A percentile compares a stretch with the other conserved stretches of the same genome.
phyloP scores from a whole-genome alignment of 1,140 invertebrate genomes.

The Octopus sinensis region DNA sequence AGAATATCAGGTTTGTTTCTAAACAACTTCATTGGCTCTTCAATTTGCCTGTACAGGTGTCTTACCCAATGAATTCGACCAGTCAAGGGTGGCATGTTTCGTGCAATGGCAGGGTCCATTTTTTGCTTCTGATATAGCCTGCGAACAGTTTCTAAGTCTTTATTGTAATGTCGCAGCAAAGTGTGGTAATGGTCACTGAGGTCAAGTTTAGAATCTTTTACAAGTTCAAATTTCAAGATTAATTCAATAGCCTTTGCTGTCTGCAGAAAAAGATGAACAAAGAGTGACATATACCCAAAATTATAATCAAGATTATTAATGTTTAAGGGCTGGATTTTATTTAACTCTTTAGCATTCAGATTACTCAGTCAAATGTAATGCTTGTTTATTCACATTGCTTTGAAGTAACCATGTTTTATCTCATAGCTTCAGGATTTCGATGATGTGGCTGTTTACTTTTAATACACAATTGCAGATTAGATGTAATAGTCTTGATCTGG shows the following conservation, averaged over 20 bases:
- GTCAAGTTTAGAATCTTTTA: constrained; percentile 52
- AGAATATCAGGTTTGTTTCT: constrained; percentile 54
- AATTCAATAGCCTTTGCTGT: constrained; percentile 56
- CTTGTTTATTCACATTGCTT: too few relatives aligned
- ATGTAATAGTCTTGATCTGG: too few relatives aligned
- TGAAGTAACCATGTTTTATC: too few relatives aligned
- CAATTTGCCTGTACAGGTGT: constrained; percentile 59
- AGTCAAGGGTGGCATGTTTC: constrained; percentile 58
- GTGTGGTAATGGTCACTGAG: constrained; percentile 76
- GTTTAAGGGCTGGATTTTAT: too few relatives aligned
- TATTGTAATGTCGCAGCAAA: constrained; percentile 78
- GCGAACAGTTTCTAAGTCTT: constrained; percentile 82
- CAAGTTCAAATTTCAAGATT: constrained; percentile 55
- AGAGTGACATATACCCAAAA: background rate
- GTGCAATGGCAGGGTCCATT: constrained; percentile 53
- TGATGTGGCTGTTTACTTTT: too few relatives aligned
- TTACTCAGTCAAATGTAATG: too few relatives aligned
- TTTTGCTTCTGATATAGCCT: constrained; percentile 60
- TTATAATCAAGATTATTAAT: too few relatives aligned
- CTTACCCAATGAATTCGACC: constrained; percentile 60
- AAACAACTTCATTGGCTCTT: constrained; percentile 63
- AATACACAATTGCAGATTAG: too few relatives aligned
- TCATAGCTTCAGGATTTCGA: too few relatives aligned
- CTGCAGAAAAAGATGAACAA: constrained; percentile 33
- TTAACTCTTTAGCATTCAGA: too few relatives aligned